A percentile compares a stretch with the other conserved stretches of the same genome.
These are phyloP conservation scores for Myotis myotis DNA, from an alignment of 2,797 vertebrate species.

Conservation along the genomic window DNA sequence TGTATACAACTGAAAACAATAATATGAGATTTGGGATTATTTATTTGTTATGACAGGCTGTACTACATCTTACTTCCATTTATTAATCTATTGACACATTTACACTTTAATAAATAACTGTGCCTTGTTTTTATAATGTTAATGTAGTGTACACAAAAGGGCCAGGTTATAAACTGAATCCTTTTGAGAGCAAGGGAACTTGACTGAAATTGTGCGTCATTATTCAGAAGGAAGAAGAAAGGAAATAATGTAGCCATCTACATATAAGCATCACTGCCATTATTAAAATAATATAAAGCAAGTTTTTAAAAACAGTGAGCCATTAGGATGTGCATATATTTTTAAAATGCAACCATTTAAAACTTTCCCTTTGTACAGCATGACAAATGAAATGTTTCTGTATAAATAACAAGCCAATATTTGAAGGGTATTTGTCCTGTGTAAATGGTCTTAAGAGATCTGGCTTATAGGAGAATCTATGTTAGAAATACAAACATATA, in stretches of 20 bases:
- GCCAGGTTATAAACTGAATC: background rate
- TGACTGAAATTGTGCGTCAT: background rate
- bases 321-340: background rate
- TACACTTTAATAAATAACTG: background rate
- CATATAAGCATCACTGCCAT: background rate
- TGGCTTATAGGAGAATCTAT: background rate
- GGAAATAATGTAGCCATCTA: background rate
- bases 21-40: background rate
- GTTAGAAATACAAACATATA: background rate
- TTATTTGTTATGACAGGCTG: background rate
- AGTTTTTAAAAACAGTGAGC: background rate
- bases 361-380: background rate
- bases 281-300: background rate
- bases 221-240: background rate
- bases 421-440: background rate
- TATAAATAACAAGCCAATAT: background rate
- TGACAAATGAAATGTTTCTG: background rate
- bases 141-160: background rate
- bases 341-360: background rate
- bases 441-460: background rate
- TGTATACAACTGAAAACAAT: background rate
- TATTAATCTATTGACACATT: background rate
- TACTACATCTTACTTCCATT: background rate
- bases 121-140: background rate
- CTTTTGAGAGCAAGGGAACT: background rate